Conservation (phyloP, 2,113 vertebrate species). For the Nesoenas mayeri region DNA sequence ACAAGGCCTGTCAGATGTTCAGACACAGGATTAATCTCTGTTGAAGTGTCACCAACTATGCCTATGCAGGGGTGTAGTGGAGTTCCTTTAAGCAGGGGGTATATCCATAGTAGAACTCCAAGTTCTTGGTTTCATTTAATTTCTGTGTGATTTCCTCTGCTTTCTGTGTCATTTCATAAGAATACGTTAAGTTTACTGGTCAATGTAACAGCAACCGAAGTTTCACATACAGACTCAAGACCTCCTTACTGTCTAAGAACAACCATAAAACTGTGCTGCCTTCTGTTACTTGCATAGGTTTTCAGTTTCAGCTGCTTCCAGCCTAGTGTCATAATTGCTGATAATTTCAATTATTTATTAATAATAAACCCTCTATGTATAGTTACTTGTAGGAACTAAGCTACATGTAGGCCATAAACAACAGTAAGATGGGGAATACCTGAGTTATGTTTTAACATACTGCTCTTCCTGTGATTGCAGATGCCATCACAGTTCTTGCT, state of each 20-base stretch:
- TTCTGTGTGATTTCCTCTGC: background rate
- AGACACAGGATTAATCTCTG: background rate
- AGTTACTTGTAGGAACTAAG: background rate
- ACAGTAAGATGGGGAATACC: background rate
- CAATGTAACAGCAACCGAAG: background rate
- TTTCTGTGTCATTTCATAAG: background rate
- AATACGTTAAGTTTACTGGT: background rate
- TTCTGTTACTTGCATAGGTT: background rate
- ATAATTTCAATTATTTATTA: background rate
- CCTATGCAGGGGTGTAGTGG: accelerated
- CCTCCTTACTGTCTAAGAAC: background rate
- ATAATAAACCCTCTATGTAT: background rate
- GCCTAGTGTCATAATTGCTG: background rate
- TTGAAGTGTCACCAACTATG: background rate
- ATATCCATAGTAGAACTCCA: background rate
- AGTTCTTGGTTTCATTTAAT: background rate
- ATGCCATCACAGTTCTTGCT: background rate
- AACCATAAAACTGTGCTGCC: background rate
- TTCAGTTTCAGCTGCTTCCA: background rate
- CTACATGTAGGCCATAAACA: background rate
- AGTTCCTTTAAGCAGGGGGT: background rate
- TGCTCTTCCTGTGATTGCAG: background rate
- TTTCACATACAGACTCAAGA: accelerated
- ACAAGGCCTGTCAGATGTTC: background rate
- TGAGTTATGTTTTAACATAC: background rate